A percentile compares a stretch with the other conserved stretches of the same genome.
phyloP scores from a whole-genome alignment of 2,888 invertebrate species.

The Portevinia maculata region DNA sequence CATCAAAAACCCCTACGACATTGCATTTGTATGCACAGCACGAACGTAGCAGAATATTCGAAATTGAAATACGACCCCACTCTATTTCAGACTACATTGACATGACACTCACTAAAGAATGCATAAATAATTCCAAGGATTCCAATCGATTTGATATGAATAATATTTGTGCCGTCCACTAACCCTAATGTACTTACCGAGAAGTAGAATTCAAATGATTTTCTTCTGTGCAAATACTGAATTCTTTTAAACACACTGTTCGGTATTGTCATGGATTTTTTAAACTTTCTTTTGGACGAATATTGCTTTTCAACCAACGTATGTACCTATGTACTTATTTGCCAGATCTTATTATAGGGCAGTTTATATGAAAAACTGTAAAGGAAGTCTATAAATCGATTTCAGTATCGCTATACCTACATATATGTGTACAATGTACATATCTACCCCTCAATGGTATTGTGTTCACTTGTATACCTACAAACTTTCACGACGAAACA shows the following conservation, averaged over 20 bases:
- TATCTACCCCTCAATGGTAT: not conserved
- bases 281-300: conserved; percentile 1
- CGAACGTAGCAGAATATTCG: conserved; percentile 17
- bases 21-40: conserved; percentile 34
- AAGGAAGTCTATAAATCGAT: conserved; percentile 8
- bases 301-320: not conserved
- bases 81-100: not conserved
- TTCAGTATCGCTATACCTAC: too few species aligned
- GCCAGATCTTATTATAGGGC: not conserved
- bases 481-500: conserved; percentile 2
- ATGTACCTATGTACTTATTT: not conserved
- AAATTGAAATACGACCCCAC: conserved; percentile 41
- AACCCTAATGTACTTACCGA: conserved; percentile 9
- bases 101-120: conserved; percentile 7
- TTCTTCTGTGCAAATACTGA: not conserved
- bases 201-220: conserved; percentile 2
- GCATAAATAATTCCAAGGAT: conserved; percentile 49
- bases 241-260: conserved; percentile 5
- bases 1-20: conserved; percentile 20
- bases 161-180: conserved; percentile 14
- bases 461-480: not conserved
- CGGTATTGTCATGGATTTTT: not conserved
- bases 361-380: not conserved
- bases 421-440: too few species aligned
- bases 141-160: conserved; percentile 21